Base-by-base conservation (phyloP, 2,797 vertebrate genomes). In the Schizopygopsis pylzovi region DNA sequence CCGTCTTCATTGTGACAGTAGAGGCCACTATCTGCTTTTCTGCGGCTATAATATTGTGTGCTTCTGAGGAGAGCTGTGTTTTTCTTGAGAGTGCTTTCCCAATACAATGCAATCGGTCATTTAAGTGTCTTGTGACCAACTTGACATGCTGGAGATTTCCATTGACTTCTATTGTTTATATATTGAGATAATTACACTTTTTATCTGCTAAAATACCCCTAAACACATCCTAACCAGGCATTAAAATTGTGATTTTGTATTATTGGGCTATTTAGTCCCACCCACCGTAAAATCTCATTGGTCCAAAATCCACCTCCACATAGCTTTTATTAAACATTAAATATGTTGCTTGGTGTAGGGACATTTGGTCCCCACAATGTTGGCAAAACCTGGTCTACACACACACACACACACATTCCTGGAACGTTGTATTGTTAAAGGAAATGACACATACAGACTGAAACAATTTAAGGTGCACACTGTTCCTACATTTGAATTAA, bases 41-140 rank as follows among this genome's bases (percentile, higher is more conserved):
- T 68, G 61, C 82, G 10, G 56, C 80, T 89, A 83, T 89, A 84
- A 83, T 82, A 83, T 85, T 83, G 8, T 84, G 83, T 80, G 82
- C 75, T 22, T 84, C 65, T 15, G 71, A 72, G 70, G 7, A 65
- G 76, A 80, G 71, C 54, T 75, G 33, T 82, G 65, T 25, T 82
- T 25, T 39, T 79, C 68, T 54, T 79, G 43, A 71, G 65, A 72
- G 68, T 87, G 83, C 61, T 25, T 47, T 85, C 41, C 63, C 65
- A 75, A 33, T 86, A 81, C 16, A 78, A n/a, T 67, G 10, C 16
- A 45, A 28, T 67, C 12, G 6, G 9, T 70, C 16, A 39, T 41
- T 33, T 63, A 41, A 22, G 49, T 78, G 72, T 15, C 54, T 75
- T 71, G 54, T 79, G 73, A 79, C 37, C 20, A 76, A 15, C 33